Conservation (phyloP, 2,797 vertebrate species). For the Protosalanx chinensis region DNA sequence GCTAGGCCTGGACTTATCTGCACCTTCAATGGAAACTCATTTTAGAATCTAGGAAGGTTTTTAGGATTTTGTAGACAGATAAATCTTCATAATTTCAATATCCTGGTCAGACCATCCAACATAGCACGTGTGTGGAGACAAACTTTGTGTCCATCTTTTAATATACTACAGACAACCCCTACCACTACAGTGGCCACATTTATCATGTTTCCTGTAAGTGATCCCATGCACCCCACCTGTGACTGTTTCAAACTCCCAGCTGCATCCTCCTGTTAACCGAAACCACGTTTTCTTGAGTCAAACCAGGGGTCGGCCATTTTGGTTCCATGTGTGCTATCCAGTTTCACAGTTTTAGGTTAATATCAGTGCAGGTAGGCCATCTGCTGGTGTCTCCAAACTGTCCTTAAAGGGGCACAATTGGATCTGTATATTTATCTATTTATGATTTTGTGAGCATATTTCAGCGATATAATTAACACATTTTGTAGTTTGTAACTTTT, state of each 20-base stretch:
- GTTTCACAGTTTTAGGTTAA: constrained; percentile 46
- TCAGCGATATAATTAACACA: constrained; percentile 38
- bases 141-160: constrained; percentile 4
- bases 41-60: neutral
- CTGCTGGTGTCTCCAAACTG: constrained; percentile 27
- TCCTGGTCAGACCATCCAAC: neutral
- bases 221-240: neutral
- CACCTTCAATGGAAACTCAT: neutral
- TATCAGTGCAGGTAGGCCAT: constrained; percentile 56
- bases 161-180: constrained; percentile 7
- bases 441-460: constrained; percentile 59
- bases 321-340: constrained; percentile 5
- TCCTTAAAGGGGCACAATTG: constrained; percentile 22
- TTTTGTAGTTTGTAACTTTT: constrained; percentile 45
- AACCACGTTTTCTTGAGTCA: constrained; percentile 16
- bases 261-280: constrained; percentile 15
- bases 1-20: too few relatives aligned
- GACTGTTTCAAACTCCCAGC: constrained; percentile 12
- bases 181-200: neutral
- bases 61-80: too few relatives aligned
- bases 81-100: too few relatives aligned
- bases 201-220: neutral
- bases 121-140: neutral
- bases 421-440: constrained; percentile 68
- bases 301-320: constrained; percentile 43